These are phyloP conservation scores for Myotis daubentonii DNA, from an alignment of 2,797 vertebrate species.

Conservation along the genomic window DNA sequence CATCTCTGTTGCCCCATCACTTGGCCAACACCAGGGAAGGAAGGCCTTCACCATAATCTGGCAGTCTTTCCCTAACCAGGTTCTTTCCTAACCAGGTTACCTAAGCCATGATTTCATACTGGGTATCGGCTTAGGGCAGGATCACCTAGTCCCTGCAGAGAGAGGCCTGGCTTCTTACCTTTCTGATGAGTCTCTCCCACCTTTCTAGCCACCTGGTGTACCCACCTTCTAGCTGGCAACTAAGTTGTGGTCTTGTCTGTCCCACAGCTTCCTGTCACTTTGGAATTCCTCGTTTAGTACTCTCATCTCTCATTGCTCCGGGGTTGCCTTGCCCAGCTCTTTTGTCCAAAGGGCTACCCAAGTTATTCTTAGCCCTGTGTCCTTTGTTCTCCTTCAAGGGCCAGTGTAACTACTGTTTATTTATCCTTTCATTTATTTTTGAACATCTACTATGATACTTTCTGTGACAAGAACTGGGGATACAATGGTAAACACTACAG, in stretches of 20 bases:
- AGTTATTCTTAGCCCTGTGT: neutral
- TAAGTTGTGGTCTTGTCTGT: neutral
- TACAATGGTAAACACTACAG: neutral
- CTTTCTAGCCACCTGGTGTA: neutral
- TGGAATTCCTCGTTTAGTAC: neutral
- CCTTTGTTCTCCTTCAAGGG: neutral
- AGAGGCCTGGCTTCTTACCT: neutral
- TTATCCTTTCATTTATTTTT: neutral
- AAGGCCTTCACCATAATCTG: neutral
- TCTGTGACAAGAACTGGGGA: neutral
- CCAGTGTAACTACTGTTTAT: neutral
- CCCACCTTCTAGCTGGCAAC: neutral
- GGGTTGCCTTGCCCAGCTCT: neutral
- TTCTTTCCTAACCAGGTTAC: neutral
- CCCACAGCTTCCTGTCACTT: neutral
- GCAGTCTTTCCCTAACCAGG: neutral
- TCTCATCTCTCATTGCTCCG: neutral
- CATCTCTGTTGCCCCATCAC: neutral
- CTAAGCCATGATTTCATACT: neutral
- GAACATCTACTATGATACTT: neutral
- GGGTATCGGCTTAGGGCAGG: neutral
- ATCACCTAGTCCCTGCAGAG: neutral
- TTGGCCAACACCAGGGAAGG: neutral
- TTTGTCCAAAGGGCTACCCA: neutral
- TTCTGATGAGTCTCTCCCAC: neutral